A percentile compares a stretch with the other conserved stretches of the same genome.
phyloP scores from a whole-genome alignment of 2,797 vertebrate species.

The Smutsia temminckii region DNA sequence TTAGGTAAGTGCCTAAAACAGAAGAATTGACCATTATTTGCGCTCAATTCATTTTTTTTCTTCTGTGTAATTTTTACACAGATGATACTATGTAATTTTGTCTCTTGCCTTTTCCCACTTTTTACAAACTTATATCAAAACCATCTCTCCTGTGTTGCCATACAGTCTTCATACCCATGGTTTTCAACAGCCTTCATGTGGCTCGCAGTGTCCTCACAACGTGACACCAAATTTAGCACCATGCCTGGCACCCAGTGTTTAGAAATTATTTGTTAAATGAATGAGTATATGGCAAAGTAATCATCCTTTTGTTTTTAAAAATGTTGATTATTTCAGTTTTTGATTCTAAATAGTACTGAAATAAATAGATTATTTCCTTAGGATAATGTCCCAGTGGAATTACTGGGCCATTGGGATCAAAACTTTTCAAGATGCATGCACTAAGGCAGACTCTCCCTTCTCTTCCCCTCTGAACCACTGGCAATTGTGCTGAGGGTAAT shows the following conservation, averaged over 20 bases:
- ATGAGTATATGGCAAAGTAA: conserved; percentile 24
- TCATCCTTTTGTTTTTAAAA: conserved; percentile 9
- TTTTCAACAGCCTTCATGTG: neutral
- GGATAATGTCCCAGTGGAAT: conserved; percentile 11
- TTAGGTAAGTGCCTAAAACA: neutral
- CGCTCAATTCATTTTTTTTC: neutral
- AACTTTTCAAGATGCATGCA: conserved; percentile 80
- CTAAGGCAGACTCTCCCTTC: conserved; percentile 64
- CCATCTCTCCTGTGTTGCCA: neutral
- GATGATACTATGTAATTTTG: neutral
- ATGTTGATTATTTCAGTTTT: conserved; percentile 26
- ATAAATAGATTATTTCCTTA: conserved; percentile 28
- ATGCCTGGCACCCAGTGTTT: neutral
- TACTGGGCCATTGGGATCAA: neutral
- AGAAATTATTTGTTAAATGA: conserved; percentile 54
- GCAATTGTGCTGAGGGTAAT: conserved; percentile 82
- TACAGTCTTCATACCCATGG: neutral
- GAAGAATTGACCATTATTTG: neutral
- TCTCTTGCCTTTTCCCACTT: neutral
- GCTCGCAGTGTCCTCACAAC: neutral
- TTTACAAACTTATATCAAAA: conserved; percentile 15
- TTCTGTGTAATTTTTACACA: neutral
- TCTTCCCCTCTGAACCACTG: conserved; percentile 27
- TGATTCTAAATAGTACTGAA: conserved; percentile 22
- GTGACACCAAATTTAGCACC: neutral